Conservation (phyloP, 2,888 invertebrate species). For the Nyleta sp. region DNA sequence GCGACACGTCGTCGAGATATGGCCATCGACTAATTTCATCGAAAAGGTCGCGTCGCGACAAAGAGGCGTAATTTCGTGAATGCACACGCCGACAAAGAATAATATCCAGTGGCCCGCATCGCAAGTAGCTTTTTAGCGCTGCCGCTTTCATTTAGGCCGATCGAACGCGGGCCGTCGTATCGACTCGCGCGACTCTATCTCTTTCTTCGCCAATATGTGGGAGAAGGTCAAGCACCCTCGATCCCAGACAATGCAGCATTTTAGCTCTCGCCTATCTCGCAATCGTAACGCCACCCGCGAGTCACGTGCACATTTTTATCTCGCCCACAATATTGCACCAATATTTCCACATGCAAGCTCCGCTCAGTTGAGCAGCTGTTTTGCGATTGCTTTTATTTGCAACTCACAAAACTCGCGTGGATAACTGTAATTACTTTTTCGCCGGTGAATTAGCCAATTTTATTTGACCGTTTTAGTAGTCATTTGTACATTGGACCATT, state of each 20-base stretch:
- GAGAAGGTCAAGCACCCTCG: conserved; percentile 81
- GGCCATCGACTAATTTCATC: conserved; percentile 59
- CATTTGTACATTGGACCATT: no score
- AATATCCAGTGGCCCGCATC: conserved; percentile 60
- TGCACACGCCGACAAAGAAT: conserved; percentile 60
- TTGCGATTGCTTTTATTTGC: background rate
- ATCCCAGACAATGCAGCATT: conserved; percentile 80
- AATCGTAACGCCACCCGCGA: conserved; percentile 38
- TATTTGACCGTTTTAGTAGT: no score
- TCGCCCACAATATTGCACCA: conserved; percentile 33
- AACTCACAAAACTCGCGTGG: no score
- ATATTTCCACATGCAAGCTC: no score
- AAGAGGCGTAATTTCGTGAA: no score
- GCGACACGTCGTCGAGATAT: conserved; percentile 24
- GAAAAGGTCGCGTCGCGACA: no score
- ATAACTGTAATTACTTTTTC: no score
- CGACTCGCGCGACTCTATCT: conserved; percentile 44
- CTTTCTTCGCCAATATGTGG: conserved; percentile 73
- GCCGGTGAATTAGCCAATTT: no score
- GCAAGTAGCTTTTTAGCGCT: conserved; percentile 61
- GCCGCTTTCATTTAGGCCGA: conserved; percentile 62
- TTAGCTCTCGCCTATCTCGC: conserved; percentile 60
- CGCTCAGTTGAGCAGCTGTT: conserved; percentile 17
- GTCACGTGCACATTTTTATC: conserved; percentile 40
- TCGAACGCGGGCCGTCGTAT: conserved; percentile 57